Evolutionary conservation across 37 sponge, comb jelly and placozoan species (phyloP).

Genomic region (Oopsacas minuta): DNA sequence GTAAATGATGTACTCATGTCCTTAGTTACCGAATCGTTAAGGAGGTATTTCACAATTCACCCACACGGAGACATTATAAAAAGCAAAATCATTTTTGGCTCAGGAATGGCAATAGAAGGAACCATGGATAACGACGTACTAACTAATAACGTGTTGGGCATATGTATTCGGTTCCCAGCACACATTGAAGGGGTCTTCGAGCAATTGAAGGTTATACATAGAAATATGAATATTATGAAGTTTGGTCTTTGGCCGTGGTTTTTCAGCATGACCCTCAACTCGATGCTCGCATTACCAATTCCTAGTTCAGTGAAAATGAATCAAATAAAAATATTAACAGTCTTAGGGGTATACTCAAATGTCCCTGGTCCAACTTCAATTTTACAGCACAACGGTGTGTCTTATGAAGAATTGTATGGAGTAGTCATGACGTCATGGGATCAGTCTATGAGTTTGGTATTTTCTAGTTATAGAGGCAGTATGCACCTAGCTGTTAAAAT

Average conservation of each 20-base stretch:
- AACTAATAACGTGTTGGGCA: not conserved
- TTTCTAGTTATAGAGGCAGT: not conserved
- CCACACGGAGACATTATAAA: not conserved
- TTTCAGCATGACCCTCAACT: not conserved
- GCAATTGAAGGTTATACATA: not conserved
- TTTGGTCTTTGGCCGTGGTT: not conserved
- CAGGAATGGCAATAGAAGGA: constrained; percentile 5
- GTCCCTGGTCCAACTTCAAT: not conserved
- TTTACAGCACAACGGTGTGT: not conserved
- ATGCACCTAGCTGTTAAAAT: not conserved
- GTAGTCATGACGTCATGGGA: constrained; percentile 1
- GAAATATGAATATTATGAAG: not conserved
- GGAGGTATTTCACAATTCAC: not conserved
- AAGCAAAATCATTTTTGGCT: not conserved
- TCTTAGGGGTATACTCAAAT: not conserved
- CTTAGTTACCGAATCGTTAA: not conserved
- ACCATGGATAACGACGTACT: not conserved
- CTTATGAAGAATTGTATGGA: not conserved
- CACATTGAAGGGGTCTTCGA: not conserved
- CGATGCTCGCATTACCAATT: not conserved
- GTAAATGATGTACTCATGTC: constrained; percentile 1
- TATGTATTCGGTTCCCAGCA: not conserved
- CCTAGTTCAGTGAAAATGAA: not conserved
- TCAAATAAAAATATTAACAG: not conserved
- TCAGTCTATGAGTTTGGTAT: not conserved